These are phyloP conservation scores for Erithacus rubecula DNA, from an alignment of 2,797 vertebrate species.

Conservation along the genomic window DNA sequence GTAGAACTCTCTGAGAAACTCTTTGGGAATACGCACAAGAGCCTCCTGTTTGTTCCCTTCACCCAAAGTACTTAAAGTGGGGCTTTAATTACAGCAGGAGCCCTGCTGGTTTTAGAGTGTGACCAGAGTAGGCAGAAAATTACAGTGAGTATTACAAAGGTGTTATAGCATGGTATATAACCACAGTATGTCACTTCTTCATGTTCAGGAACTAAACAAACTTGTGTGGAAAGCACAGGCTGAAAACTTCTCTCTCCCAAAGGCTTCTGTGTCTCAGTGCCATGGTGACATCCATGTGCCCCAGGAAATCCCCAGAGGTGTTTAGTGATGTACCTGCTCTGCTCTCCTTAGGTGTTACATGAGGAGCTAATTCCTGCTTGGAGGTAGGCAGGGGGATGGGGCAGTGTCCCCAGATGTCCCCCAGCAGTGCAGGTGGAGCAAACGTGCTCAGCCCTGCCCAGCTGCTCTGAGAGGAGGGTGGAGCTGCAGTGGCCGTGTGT, in stretches of 20 bases:
- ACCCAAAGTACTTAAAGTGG: not conserved
- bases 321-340: not conserved
- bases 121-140: not conserved
- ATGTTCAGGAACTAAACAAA: not conserved
- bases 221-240: accelerated
- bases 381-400: not conserved
- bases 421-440: not conserved
- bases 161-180: accelerated
- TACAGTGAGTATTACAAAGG: not conserved
- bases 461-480: not conserved
- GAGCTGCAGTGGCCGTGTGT: not conserved
- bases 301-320: accelerated
- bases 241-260: not conserved
- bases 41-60: not conserved
- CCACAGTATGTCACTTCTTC: not conserved
- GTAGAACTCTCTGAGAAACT: not conserved
- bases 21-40: not conserved
- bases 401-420: not conserved
- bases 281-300: accelerated
- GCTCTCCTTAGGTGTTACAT: accelerated
- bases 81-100: not conserved
- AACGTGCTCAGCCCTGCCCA: accelerated
- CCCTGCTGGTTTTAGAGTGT: not conserved
- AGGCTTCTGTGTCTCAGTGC: not conserved
- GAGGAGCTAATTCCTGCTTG: not conserved